Evolutionary conservation across 2,113 vertebrate species (phyloP).

Genomic region (Riparia riparia): DNA sequence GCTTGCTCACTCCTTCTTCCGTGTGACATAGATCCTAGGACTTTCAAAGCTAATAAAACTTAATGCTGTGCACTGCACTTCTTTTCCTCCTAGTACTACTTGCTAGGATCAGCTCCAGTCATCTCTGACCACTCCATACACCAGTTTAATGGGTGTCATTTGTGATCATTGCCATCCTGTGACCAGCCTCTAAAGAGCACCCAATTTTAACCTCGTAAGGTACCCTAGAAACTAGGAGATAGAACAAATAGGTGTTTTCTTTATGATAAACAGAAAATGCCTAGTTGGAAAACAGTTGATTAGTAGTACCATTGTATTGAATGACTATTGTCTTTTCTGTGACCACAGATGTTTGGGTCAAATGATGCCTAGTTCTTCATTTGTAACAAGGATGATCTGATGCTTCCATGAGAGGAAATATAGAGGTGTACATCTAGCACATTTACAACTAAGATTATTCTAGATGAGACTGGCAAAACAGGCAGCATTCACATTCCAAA

Average conservation of each 20-base stretch:
- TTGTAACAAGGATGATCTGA: not conserved
- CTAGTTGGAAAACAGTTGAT: not conserved
- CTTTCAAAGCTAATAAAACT: not conserved
- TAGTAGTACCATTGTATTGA: not conserved
- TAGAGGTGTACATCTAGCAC: not conserved
- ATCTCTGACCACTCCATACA: not conserved
- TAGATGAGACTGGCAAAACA: not conserved
- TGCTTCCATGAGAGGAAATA: not conserved
- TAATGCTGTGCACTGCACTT: not conserved
- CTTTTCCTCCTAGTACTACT: not conserved
- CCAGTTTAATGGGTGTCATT: not conserved
- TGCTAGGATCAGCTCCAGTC: not conserved
- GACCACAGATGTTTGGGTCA: not conserved
- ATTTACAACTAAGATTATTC: not conserved
- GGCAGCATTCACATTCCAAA: not conserved
- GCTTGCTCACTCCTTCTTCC: not conserved
- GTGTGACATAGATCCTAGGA: not conserved
- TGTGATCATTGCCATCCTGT: not conserved
- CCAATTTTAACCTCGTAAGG: not conserved
- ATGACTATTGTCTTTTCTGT: not conserved
- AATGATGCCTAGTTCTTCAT: not conserved
- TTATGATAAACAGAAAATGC: not conserved
- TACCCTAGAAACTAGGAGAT: not conserved
- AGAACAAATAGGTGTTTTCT: not conserved
- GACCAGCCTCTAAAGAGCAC: not conserved